Evolutionary conservation across 35 echinoderm and acorn worm species (phyloP), one percentile per base, ranked within the genome.

Genomic region (Heliocidaris erythrogramma): DNA sequence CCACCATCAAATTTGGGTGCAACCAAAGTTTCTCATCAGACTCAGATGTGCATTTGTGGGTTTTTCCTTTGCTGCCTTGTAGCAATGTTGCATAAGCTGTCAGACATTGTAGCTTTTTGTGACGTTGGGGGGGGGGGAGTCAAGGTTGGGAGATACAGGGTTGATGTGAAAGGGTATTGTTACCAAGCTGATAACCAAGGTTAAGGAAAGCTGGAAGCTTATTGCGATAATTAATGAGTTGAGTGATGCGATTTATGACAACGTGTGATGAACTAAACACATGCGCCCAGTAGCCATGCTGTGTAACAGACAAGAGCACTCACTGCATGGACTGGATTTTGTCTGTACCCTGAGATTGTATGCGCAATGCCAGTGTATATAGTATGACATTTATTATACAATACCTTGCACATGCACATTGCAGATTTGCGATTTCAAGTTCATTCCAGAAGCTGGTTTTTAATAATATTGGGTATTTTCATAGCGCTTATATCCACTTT

Each of bases 171-270:
- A 78, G 65, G 65, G 21, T 56, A 86, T 21, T 86, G 85, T 86
- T 30, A 30, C 85, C 87, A 89, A 89, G 31, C 87, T 89, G 85
- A 86, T 89, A 48, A 89, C 47, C 87, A 89, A 89, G 87, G 87
- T 27, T 89, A 89, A 89, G 87, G 87, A 89, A 89, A 89, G 30
- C 87, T 89, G 87, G 87, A 89, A 89, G 87, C 87, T 89, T 89
- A 89, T 89, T 89, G 47, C 7, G 31, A 48, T 89, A 89, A 89
- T 89, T 89, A 89, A 89, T 48, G 47, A 89, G 87, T 89, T 89
- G 87, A 89, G 87, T 89, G 87, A 89, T 89, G 87, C 87, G 87
- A 89, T 89, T 89, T 89, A 48, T 89, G 87, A 89, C 47, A 89
- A 89, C 87, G 24, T 89, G 47, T 89, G 87, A 89, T 89, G 87